Evolutionary conservation across 2,113 vertebrate species (phyloP).

Genomic region (Clupea harengus): DNA sequence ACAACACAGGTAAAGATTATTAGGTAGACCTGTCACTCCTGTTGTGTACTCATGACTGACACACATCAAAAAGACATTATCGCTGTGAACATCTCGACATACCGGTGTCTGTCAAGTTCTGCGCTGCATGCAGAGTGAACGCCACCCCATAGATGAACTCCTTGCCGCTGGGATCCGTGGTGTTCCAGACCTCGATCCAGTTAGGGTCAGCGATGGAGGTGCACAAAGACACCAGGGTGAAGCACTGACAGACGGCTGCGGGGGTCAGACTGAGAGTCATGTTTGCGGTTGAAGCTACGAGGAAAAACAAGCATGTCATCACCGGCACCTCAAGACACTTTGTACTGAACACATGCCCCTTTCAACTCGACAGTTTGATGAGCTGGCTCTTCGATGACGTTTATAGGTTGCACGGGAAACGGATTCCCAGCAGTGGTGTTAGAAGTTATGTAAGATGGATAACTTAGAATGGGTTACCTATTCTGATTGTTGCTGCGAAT

Average conservation of each 20-base stretch:
- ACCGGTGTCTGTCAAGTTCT: conserved; percentile 58
- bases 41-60: no score
- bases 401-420: background rate
- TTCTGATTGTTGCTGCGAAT: background rate
- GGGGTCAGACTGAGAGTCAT: conserved; percentile 55
- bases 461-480: background rate
- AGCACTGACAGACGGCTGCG: conserved; percentile 56
- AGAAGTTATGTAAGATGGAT: background rate
- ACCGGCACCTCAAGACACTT: background rate
- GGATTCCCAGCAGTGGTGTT: background rate
- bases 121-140: conserved; percentile 48
- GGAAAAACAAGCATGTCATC: background rate
- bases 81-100: background rate
- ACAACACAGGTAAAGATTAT: background rate
- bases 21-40: no score
- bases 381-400: background rate
- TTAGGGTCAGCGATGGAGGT: conserved; percentile 59
- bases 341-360: background rate
- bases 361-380: no score
- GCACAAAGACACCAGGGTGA: conserved; percentile 55
- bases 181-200: conserved; percentile 58
- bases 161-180: conserved; percentile 25
- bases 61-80: background rate
- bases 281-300: conserved; percentile 7
- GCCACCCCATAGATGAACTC: conserved; percentile 57